Percentiles rank a stretch among this genome's conserved stretches.
phyloP scores from a whole-genome alignment of 1,140 invertebrate genomes.

The Contarinia nasturtii region DNA sequence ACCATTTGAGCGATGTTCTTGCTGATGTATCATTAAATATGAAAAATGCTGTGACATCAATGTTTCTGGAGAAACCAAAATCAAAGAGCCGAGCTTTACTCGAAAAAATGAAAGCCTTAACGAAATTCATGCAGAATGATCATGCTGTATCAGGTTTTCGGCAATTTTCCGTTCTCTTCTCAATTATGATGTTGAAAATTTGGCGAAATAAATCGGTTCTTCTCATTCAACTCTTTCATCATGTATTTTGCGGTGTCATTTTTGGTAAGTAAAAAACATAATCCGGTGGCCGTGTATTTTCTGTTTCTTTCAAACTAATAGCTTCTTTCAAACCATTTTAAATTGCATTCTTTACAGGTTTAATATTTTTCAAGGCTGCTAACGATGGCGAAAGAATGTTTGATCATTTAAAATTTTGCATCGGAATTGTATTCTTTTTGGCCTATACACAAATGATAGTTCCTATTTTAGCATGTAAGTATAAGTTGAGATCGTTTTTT shows the following conservation, averaged over 20 bases:
- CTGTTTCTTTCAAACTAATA: no score
- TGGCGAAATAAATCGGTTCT: constrained; percentile 25
- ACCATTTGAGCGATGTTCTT: constrained; percentile 5
- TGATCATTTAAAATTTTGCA: constrained; percentile 43
- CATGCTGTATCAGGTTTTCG: constrained; percentile 14
- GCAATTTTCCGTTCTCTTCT: constrained; percentile 17
- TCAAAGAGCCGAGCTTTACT: constrained; percentile 9
- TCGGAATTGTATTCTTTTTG: constrained; percentile 39
- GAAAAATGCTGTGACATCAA: constrained; percentile 19
- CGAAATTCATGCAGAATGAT: constrained; percentile 9
- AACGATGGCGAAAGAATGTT: constrained; percentile 42
- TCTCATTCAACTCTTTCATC: constrained; percentile 36
- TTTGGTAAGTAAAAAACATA: constrained; percentile 20
- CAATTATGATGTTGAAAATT: constrained; percentile 18
- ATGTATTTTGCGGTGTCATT: constrained; percentile 32
- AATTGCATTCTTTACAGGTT: constrained; percentile 9
- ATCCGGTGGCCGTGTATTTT: no score
- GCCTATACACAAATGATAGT: constrained; percentile 45
- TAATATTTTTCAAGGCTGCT: constrained; percentile 36
- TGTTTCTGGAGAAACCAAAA: constrained; percentile 21
- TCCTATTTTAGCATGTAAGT: constrained; percentile 37
- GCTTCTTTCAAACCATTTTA: not conserved
- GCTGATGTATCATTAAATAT: constrained; percentile 19
- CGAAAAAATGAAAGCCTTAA: constrained; percentile 16
- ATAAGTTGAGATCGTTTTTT: not conserved